These are phyloP conservation scores for Odontomachus brunneus DNA, from an alignment of 1,140 invertebrate species.

Conservation along the genomic window DNA sequence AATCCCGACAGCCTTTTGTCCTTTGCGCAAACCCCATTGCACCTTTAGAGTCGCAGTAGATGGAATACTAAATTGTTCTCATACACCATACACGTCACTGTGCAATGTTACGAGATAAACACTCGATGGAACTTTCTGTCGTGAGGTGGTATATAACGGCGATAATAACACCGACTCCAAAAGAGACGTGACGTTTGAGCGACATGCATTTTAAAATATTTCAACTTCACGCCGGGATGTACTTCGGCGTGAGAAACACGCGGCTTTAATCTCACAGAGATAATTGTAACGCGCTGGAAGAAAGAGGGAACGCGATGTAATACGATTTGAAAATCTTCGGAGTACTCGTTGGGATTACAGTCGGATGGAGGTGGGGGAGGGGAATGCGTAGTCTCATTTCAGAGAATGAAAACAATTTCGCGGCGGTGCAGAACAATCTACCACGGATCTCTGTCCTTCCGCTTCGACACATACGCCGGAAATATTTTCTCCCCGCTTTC, in stretches of 20 bases:
- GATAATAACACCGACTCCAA: too few species aligned
- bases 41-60: constrained; percentile 1
- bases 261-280: constrained; percentile 24
- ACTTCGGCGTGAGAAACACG: neutral
- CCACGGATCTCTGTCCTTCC: constrained; percentile 12
- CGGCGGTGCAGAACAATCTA: constrained; percentile 41
- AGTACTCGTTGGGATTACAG: constrained; percentile 46
- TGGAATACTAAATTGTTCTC: constrained; percentile 45
- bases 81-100: neutral
- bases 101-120: constrained; percentile 19
- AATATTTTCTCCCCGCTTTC: constrained; percentile 4
- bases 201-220: too few species aligned
- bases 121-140: neutral
- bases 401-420: constrained; percentile 58
- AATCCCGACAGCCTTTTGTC: constrained; percentile 23
- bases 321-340: constrained; percentile 35
- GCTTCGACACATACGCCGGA: neutral
- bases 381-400: constrained; percentile 46
- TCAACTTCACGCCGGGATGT: neutral
- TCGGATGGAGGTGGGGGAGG: neutral
- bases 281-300: constrained; percentile 19
- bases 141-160: too few species aligned
- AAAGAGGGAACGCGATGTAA: constrained; percentile 12
- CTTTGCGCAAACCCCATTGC: constrained; percentile 14
- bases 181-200: too few species aligned